Evolutionary conservation across 2,888 invertebrate genomes (phyloP), one percentile per base, ranked within the genome.

Genomic region (Eilema caniola): DNA sequence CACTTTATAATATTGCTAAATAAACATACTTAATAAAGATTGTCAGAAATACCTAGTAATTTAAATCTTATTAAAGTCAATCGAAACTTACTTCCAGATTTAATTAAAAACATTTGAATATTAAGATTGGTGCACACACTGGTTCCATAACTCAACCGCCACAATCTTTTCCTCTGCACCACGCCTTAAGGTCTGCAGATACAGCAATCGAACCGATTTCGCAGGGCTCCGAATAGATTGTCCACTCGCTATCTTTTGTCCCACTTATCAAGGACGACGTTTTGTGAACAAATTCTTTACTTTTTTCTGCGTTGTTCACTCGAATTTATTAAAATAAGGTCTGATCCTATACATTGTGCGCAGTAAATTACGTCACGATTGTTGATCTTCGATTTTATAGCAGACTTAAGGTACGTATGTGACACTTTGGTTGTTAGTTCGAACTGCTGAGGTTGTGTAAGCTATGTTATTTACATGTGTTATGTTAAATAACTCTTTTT

Each of bases 161-260:
- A 4, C 0, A 8, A 23, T 67, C 64, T 71, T 31, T 1, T 69
- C 2, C 0, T 47, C 12, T 5, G 20, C n/a, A 73, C 82, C 79
- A 71, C 28, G 24, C 10, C 5, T 79, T 63, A 79, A 71, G 77
- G 79, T 82, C 80, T 81, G 86, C 84, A 76, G 79, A 85, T 80
- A 79, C 86, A 88, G 87, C 86, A 85, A 85, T 85, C 80, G 85
- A 74, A 81, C 72, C 83, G 79, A 84, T 85, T 82, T 77, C 73
- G 72, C 77, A 80, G 74, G 81, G 73, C 75, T 81, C 83, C 83
- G 83, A 84, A 85, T 86, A 85, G 84, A 85, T 86, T 85, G 86
- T 85, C 83, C 83, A 82, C 80, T 76, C 78, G 81, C 83, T 86
- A 86, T 85, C 83, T 85, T 81, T 80, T 78, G 83, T 83, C 76